phyloP scores from a whole-genome alignment of 1,140 invertebrate species.

The Fopius arisanus region DNA sequence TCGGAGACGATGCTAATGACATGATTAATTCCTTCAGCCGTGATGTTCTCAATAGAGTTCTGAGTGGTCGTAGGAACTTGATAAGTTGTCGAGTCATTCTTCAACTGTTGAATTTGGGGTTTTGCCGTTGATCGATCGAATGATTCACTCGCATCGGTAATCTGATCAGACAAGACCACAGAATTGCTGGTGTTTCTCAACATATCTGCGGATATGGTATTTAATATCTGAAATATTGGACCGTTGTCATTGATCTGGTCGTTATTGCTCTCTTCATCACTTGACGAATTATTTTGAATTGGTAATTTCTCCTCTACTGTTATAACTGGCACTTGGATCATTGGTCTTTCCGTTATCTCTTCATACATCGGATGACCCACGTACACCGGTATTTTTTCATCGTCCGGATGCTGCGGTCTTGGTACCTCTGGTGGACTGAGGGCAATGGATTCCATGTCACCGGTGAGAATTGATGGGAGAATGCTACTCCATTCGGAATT shows the following conservation, averaged over 20 bases:
- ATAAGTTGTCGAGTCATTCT: not conserved
- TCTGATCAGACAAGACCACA: constrained; percentile 4
- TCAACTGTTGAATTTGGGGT: not conserved
- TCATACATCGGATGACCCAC: not conserved
- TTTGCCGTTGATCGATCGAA: not conserved
- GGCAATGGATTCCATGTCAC: constrained; percentile 53
- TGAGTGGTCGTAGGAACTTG: not conserved
- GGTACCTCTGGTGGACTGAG: not conserved
- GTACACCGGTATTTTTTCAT: constrained; percentile 14
- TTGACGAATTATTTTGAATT: constrained; percentile 33
- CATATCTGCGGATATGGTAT: constrained; percentile 41
- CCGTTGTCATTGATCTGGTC: constrained; percentile 36
- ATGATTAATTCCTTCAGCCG: not conserved
- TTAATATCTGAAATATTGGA: constrained; percentile 48
- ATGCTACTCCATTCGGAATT: constrained; percentile 77
- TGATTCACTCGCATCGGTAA: constrained; percentile 31
- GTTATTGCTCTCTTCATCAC: not conserved
- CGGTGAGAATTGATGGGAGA: constrained; percentile 78
- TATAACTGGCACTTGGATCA: constrained; percentile 59
- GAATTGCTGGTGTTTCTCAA: constrained; percentile 9
- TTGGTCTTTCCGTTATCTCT: constrained; percentile 43
- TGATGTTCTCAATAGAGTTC: not conserved
- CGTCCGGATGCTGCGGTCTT: not conserved
- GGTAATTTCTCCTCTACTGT: constrained; percentile 49
- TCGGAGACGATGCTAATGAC: not conserved